Conservation (phyloP, 1,140 invertebrate species). For the Penaeus vannamei region DNA sequence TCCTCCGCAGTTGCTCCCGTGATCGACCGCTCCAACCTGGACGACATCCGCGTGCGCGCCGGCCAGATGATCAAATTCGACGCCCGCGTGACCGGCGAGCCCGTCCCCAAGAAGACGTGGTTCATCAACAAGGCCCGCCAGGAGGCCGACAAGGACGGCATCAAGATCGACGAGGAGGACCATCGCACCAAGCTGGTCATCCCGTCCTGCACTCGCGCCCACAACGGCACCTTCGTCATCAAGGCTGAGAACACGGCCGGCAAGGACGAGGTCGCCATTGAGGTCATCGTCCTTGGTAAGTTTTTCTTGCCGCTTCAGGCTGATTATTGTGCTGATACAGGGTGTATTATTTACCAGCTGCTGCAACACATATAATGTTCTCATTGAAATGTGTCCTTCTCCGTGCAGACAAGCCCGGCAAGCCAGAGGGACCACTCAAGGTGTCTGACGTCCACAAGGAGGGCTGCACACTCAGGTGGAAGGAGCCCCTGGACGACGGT, state of each 20-base stretch:
- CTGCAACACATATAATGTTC: neutral
- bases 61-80: slow-evolving; percentile 91
- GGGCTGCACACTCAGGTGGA: slow-evolving; percentile 95
- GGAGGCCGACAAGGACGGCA: slow-evolving; percentile 76
- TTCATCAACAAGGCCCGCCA: slow-evolving; percentile 85
- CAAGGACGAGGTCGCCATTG: slow-evolving; percentile 90
- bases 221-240: slow-evolving; percentile 88
- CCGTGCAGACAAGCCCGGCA: slow-evolving; percentile 83
- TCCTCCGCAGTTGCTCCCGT: slow-evolving; percentile 84
- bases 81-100: slow-evolving; percentile 92
- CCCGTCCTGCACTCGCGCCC: slow-evolving; percentile 81
- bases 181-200: slow-evolving; percentile 88
- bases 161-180: slow-evolving; percentile 87
- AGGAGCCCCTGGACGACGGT: slow-evolving; percentile 95
- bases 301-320: slow-evolving; percentile 48
- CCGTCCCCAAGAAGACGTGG: slow-evolving; percentile 88
- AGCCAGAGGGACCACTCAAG: slow-evolving; percentile 94
- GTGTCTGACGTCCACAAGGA: slow-evolving; percentile 95
- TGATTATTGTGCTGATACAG: neutral
- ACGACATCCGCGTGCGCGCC: slow-evolving; percentile 87
- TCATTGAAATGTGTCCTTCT: neutral
- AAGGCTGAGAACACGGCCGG: slow-evolving; percentile 94
- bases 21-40: slow-evolving; percentile 94
- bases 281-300: slow-evolving; percentile 84
- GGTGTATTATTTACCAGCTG: neutral